Evolutionary conservation across 2,888 invertebrate genomes (phyloP), one percentile per base, ranked within the genome.

Genomic region (Vesta saturnalis): DNA sequence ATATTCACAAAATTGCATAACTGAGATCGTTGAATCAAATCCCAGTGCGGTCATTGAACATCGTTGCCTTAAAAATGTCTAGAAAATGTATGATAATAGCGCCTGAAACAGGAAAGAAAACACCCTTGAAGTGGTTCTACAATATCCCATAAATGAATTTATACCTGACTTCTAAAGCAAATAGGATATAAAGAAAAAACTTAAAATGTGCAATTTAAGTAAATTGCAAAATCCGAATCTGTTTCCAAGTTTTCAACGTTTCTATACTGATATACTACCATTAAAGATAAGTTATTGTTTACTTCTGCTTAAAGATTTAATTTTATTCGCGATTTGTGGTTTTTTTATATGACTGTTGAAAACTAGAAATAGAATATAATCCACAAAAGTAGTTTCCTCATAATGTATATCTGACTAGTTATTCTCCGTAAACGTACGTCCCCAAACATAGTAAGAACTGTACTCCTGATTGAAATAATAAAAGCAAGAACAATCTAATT

Each of bases 1-100:
- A 67, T 67, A 56, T 14, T 56, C 35, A 58, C 58, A 55, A 55
- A 64, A 68, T 68, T 57, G 64, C 68, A 57, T 59, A 58, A 60
- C 55, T 55, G 47, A 60, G 58, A 47, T 68, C 68, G 64, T 68
- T 59, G 64, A 64, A 68, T 68, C 60, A 55, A 68, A 63, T 68
- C 68, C 67, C 68, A 18, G 55, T 23, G 64, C 64, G 68, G 68
- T 68, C 68, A 68, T 68, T 68, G 68, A 68, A 64, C 68, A 64
- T 56, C 23, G 64, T 43, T 56, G 60, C 60, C 60, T 60, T 60
- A 64, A 68, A 68, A 68, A 59, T 56, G 63, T 46, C 56, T 62
- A 16, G 58, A 56, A 54, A 58, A 54, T 52, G 49, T 62, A 67
- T 60, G 67, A 46, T 62, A 67, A 67, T 67, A 59, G 61, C 61